Base-by-base conservation (phyloP, 2,888 invertebrate species). In the Colostygia pectinataria region DNA sequence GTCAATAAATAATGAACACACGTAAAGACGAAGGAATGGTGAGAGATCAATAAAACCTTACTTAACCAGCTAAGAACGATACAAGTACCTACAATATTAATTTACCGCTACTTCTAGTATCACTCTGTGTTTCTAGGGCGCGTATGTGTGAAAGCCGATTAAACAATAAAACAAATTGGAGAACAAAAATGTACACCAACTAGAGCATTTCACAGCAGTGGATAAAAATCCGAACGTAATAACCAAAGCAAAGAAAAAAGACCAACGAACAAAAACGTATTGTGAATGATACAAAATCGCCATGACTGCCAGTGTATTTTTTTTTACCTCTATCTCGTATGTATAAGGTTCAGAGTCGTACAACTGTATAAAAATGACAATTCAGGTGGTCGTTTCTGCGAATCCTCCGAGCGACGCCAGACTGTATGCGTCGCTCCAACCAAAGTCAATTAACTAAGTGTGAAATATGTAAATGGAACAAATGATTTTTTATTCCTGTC, bases 401-500 rank as follows among this genome's bases (percentile, higher is more conserved):
- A 63, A 74, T 64, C 61, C 70, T 60, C 64, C 60, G 55, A 31
- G 31, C 40, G 2, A 40, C 31, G 42, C 20, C 67, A 71, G 65
- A 56, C 69, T 63, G 65, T 56, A 62, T 60, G 61, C 62, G 61
- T 66, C 61, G 59, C 57, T 20, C 20, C 4, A 1, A 61, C 63
- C 64, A 67, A 77, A 76, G 72, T 72, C 78, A 78, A 80, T 78
- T 75, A 80, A 73, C 68, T 66, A 67, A 68, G 71, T 76, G 80
- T 79, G 76, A 80, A 81, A 82, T 77, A 77, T 80, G 79, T 72
- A 80, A 77, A 75, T 68, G 63, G 63, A 69, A 59, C 61, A 41
- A 57, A 50, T 32, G 27, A 47, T 54, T 57, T 65, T 59, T 62
- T 34, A 24, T 39, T 37, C 15, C 40, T 40, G 41, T 46, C 53